These are phyloP conservation scores for Heliocidaris erythrogramma DNA, from an alignment of 35 echinoderm and acorn worm genomes.

Conservation along the genomic window DNA sequence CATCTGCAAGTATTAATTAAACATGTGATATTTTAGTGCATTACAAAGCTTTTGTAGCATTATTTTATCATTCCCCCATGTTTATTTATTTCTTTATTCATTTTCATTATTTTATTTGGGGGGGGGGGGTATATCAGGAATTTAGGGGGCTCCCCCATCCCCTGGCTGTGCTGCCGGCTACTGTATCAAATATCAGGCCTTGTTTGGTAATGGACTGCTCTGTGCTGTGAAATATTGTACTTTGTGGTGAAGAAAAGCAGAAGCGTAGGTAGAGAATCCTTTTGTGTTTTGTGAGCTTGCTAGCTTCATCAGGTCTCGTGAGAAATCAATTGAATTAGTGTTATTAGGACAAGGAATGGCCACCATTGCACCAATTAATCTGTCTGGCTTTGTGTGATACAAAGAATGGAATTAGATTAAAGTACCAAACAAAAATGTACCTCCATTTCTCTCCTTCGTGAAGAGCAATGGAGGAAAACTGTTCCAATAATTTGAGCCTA, in stretches of 20 bases:
- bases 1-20: too few relatives aligned
- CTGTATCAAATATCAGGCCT: too few relatives aligned
- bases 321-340: slow-evolving; percentile 5
- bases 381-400: background rate
- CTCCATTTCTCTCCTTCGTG: background rate
- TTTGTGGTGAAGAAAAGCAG: background rate
- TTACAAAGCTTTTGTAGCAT: too few relatives aligned
- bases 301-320: background rate
- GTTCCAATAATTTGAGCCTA: background rate
- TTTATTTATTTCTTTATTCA: too few relatives aligned
- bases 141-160: too few relatives aligned
- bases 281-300: background rate
- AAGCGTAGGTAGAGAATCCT: background rate
- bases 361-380: slow-evolving; percentile 4
- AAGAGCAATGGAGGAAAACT: background rate
- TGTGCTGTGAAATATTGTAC: background rate
- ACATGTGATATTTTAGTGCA: too few relatives aligned
- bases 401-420: background rate
- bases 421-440: background rate
- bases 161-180: too few relatives aligned
- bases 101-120: too few relatives aligned
- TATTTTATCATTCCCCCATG: too few relatives aligned
- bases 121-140: too few relatives aligned
- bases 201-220: too few relatives aligned
- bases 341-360: background rate